Base-by-base conservation (phyloP, 2,797 vertebrate species). In the Psittacula echo region DNA sequence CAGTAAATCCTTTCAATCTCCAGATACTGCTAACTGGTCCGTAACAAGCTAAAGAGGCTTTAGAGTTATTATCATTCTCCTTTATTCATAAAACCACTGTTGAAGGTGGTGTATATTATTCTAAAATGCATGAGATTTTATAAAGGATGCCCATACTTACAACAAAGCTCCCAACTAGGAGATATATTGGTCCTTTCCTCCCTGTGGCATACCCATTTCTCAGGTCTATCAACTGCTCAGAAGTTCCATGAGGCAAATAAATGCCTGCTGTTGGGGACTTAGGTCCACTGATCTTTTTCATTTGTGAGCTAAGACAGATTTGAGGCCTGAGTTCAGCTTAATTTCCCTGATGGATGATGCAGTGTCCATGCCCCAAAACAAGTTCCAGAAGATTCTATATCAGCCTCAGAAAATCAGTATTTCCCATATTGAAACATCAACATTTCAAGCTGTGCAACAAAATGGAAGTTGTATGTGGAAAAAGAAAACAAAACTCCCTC, bases 291-390 rank as follows among this genome's bases (percentile, higher is more conserved):
- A 92, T 79, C 62, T 85, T 87, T 83, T 74, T 94, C 81, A 68
- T 92, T 91, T 77, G 68, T 87, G 89, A 93, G 53, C 42, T 77
- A 72, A 92, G 70, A 91, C 39, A 72, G 45, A 90, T 80, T 64
- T 65, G 41, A 92, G 34, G 56, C 45, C 72, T 50, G 67, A 90
- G 48, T 92, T 94, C 67, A 82, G 53, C 53, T 92, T 89, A 70
- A 83, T 94, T 97, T 95, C 78, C 78, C 81, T 83, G 84, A 93
- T 73, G 76, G 53, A 81, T 94, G 53, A 94, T 72, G 58, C 48
- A 74, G 67, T 17, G 29, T 24, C 71, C 13, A 9, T 65, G 37
- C 45, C 64, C 20, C 60, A 71, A 67, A 95, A 89, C 17, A 93
- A 73, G 39, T 47, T 90, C 80, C 75, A 87, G n/a, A 90, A 82